Percentiles rank a stretch among this genome's conserved stretches.
These are phyloP conservation scores for Aphelocoma coerulescens DNA, from an alignment of 2,113 vertebrate species.

Conservation along the genomic window DNA sequence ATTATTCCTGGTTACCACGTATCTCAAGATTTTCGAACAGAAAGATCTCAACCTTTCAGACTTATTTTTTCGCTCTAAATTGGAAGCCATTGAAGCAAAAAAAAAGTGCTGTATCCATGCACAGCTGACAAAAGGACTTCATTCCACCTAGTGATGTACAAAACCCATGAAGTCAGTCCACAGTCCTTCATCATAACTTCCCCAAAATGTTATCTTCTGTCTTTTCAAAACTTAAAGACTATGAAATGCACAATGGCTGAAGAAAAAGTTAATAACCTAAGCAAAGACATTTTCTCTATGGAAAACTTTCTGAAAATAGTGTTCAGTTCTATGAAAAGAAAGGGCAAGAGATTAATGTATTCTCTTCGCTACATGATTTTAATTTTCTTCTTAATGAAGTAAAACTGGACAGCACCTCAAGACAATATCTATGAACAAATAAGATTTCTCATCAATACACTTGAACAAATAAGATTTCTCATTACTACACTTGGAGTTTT, in stretches of 20 bases:
- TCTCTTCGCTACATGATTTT: background rate
- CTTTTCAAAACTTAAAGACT: slow-evolving; percentile 37
- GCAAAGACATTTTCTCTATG: slow-evolving; percentile 29
- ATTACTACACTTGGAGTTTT: background rate
- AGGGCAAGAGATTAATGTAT: background rate
- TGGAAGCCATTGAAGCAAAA: background rate
- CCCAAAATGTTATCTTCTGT: slow-evolving; percentile 34
- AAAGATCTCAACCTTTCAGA: background rate
- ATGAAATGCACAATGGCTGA: slow-evolving; percentile 47
- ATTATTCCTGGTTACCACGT: background rate
- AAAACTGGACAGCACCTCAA: slow-evolving; percentile 49
- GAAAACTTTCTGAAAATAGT: background rate
- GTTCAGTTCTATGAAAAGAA: background rate
- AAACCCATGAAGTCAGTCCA: background rate
- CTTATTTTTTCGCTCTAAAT: background rate
- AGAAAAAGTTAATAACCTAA: slow-evolving; percentile 50
- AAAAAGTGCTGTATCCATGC: background rate
- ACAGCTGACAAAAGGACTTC: background rate
- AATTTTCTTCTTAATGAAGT: background rate
- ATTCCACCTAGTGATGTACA: background rate
- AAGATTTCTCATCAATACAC: background rate
- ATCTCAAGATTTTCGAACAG: background rate
- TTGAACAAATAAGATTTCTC: slow-evolving; percentile 30
- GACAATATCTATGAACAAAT: slow-evolving; percentile 14
- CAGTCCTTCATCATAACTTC: background rate